Base-by-base conservation (phyloP, 2,113 vertebrate species). In the Ctenomys sociabilis region DNA sequence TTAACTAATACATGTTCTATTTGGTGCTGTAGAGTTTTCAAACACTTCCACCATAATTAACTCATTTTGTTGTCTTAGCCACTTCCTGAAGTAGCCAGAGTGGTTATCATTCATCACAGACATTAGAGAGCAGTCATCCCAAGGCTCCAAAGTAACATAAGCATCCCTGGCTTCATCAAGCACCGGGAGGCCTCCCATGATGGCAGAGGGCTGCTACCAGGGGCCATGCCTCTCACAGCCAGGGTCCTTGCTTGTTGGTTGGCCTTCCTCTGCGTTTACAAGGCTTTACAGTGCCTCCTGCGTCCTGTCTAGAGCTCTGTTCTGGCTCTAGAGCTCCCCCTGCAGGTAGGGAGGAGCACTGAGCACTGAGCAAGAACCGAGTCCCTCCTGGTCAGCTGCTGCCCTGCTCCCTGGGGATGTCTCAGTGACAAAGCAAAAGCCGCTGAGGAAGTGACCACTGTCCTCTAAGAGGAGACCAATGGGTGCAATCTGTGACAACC, bases 401-500 rank as follows among this genome's bases (percentile, higher is more conserved):
- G 59, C 77, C 37, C 0, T 0, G 22, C 43, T 90, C 7, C 0
- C 7, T 26, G 8, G 93, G 75, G 64, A 35, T 26, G 63, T 77
- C 85, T 91, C 90, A 63, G 88, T 40, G 14, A 7, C 4, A 0
- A 66, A 75, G 88, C 70, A n/a, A 35, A 72, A 70, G 83, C 61
- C 75, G 64, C 57, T 37, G 92, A 87, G 0, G 16, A 86, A 96
- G 92, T 0, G 0, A 63, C 72, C 93, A 75, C 84, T 78, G 54
- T 61, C 66, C 85, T 4, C 1, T 0, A 24, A 73, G 61, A 68
- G 0, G 0, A 30, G 78, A 45, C 59, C 40, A 84, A 14, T 5
- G 73, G 83, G 81, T 90, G 40, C 93, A 93, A 93, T 70, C 86
- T 35, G 59, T 88, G 94, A 77, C 49, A 93, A 32, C 45, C 45